Evolutionary conservation across 2,113 vertebrate species (phyloP), one percentile per base, ranked within the genome.

Genomic region (Nesospiza acunhae): DNA sequence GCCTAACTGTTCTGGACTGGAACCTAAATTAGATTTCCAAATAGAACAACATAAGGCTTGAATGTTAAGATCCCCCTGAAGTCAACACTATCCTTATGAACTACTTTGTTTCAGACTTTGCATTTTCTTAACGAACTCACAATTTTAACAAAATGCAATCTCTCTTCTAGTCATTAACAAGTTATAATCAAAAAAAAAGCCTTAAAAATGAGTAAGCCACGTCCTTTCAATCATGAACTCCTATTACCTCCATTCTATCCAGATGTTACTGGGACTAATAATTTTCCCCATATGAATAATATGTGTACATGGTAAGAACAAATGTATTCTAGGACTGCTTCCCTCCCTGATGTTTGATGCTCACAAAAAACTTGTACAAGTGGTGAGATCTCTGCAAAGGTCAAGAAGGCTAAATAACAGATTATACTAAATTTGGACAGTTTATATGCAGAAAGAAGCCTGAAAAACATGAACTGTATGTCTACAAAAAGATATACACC

Each of bases 11-110:
- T 77, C 77, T 89, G 80, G 73, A 91, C 64, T 27, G 33, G 16
- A 89, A 59, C 68, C 77, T 84, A 63, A 84, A 81, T 73, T 81
- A 84, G 28, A 86, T 66, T 84, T 94, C 31, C 73, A 72, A 75
- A 78, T 17, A 91, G 30, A 95, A 47, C 63, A 93, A 90, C 80
- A 74, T 90, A 85, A 76, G 88, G 64, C 55, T 81, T 74, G 78
- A 92, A 91, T 81, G 56, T 87, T 83, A 81, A 91, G 39, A 47
- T 78, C 37, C 23, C 59, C 30, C 77, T 75, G 75, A 87, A 91
- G 77, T 89, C 91, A 89, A 74, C 68, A 58, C 35, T 84, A 58
- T 58, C 84, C 73, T 95, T 74, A 81, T 55, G 81, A 69, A 74
- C 39, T 13, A 55, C 27, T 84, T 67, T 87, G 11, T 77, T 76